These are phyloP conservation scores for Rhizoglyphus robini DNA, from an alignment of 1,140 invertebrate species.

Conservation along the genomic window DNA sequence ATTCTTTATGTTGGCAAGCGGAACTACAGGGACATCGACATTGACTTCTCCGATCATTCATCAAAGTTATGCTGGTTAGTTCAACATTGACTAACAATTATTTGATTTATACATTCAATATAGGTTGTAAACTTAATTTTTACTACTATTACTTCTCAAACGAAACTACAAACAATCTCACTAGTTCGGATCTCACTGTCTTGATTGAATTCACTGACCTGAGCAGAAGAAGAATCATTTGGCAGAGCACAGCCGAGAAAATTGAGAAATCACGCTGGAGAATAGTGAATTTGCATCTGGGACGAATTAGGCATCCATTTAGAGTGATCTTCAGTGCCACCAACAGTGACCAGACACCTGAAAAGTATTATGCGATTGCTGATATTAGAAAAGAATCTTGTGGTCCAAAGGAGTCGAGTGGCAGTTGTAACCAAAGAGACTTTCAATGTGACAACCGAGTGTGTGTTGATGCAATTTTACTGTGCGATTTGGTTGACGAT, in stretches of 20 bases:
- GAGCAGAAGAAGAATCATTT: neutral
- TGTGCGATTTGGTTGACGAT: conserved; percentile 28
- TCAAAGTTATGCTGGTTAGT: neutral
- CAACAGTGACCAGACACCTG: neutral
- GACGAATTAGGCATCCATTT: neutral
- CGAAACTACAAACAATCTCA: neutral
- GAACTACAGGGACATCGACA: no score
- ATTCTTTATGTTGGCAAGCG: no score
- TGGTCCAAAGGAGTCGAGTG: neutral
- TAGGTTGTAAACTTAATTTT: neutral
- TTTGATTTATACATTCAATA: no score
- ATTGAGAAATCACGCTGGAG: neutral
- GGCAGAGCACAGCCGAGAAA: neutral
- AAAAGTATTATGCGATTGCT: neutral
- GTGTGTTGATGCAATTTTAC: neutral
- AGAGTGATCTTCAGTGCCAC: neutral
- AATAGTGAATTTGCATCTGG: neutral
- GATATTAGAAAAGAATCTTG: neutral
- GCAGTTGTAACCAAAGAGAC: neutral
- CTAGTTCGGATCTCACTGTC: neutral
- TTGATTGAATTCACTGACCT: neutral
- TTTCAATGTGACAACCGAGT: neutral
- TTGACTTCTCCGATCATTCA: neutral
- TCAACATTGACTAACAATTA: no score
- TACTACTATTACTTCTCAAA: neutral